These are phyloP conservation scores for Alviniconcha marisindica DNA, from an alignment of 1,140 invertebrate genomes.

Conservation along the genomic window DNA sequence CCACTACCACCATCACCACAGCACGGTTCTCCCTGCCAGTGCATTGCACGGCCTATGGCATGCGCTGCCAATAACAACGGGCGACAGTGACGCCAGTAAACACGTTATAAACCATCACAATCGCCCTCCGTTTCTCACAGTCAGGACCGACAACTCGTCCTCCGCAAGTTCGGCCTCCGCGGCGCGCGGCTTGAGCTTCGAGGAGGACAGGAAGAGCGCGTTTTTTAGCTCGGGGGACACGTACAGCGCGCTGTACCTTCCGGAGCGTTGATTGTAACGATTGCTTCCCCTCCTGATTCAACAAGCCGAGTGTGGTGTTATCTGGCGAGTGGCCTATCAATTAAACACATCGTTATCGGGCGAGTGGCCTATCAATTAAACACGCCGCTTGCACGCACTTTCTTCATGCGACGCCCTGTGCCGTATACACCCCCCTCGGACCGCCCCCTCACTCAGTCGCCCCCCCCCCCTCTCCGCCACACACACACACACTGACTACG, in stretches of 20 bases:
- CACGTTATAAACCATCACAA: constrained; percentile 23
- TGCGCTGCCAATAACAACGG: background rate
- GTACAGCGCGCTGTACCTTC: background rate
- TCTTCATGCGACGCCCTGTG: background rate
- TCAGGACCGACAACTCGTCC: no score
- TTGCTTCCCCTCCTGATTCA: background rate
- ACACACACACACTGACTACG: no score
- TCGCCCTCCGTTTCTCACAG: background rate
- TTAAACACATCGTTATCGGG: constrained; percentile 9
- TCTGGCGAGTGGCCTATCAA: background rate
- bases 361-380: constrained; percentile 8
- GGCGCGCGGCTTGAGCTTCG: background rate
- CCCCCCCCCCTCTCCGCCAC: no score
- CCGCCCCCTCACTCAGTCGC: no score
- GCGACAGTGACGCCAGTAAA: constrained; percentile 22
- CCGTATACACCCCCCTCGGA: no score
- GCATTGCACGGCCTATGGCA: constrained; percentile 17
- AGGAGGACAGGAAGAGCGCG: no score
- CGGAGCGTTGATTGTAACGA: constrained; percentile 1
- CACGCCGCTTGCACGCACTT: background rate
- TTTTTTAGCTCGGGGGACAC: background rate
- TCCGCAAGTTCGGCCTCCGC: background rate
- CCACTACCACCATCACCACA: no score
- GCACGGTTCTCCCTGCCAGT: no score
- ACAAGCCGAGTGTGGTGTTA: background rate